Conservation (phyloP, 1,140 invertebrate genomes). For the Lineus longissimus region DNA sequence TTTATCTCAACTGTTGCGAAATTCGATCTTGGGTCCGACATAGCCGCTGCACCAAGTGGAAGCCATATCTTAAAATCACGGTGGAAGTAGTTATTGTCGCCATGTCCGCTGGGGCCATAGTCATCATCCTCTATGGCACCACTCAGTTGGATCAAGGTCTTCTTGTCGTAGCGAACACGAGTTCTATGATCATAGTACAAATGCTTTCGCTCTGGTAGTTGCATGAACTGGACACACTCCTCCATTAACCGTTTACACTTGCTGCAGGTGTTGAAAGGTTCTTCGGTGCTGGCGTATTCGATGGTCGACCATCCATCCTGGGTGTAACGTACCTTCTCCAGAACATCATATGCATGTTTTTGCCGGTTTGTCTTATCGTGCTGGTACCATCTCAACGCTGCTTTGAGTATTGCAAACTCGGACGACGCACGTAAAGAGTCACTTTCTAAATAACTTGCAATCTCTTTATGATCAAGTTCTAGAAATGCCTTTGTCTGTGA, state of each 20-base stretch:
- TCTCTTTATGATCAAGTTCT: slow-evolving; percentile 22
- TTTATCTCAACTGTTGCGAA: slow-evolving; percentile 22
- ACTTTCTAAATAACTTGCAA: slow-evolving; percentile 25
- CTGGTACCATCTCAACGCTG: slow-evolving; percentile 27
- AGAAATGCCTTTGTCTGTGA: slow-evolving; percentile 28
- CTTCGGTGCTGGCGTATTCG: slow-evolving; percentile 18
- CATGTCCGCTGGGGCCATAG: slow-evolving; percentile 15
- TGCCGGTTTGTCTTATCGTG: slow-evolving; percentile 22
- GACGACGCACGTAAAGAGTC: slow-evolving; percentile 24
- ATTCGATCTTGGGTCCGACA: slow-evolving; percentile 17
- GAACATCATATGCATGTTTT: slow-evolving; percentile 21
- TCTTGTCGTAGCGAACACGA: slow-evolving; percentile 19
- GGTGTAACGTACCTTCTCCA: slow-evolving; percentile 27
- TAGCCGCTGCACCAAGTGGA: slow-evolving; percentile 19
- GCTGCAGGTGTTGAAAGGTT: slow-evolving; percentile 23
- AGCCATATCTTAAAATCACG: slow-evolving; percentile 25
- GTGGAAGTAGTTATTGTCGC: slow-evolving; percentile 29
- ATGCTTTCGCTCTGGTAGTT: slow-evolving; percentile 20
- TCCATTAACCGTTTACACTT: slow-evolving; percentile 25
- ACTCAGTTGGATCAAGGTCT: slow-evolving; percentile 28
- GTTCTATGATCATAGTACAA: slow-evolving; percentile 22
- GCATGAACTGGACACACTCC: slow-evolving; percentile 21
- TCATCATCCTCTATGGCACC: slow-evolving; percentile 20
- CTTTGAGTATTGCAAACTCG: slow-evolving; percentile 25
- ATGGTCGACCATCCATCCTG: slow-evolving; percentile 27